Base-by-base conservation (phyloP, 2,888 invertebrate species). In the Drosophila conformis region DNA sequence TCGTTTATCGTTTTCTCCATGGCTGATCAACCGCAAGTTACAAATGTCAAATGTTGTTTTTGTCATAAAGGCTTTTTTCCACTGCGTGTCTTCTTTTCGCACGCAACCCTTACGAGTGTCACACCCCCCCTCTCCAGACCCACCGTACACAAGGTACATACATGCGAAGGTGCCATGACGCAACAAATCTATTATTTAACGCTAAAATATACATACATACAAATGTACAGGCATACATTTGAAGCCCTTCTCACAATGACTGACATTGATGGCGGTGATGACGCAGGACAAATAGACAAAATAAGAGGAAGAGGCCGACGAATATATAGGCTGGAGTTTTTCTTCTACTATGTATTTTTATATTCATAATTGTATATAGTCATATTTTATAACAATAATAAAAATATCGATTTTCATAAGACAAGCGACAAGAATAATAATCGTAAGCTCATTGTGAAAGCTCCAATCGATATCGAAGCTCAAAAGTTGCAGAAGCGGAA, bases 1-100 rank as follows among this genome's bases (percentile, higher is more conserved):
- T 49, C 88, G 69, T 73, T 85, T 82, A 82, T 82, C 86, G 76
- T 80, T 82, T 86, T 74, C 74, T 74, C 78, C 75, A 78, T 80
- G 89, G 68, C 85, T 78, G 83, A 89, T 89, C 87, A 87, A 89
- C 82, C 87, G 87, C 87, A 87, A 89, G 89, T 85, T 89, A 87
- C 89, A 87, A 89, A 87, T 87, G 87, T 85, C 87, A 87, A 85
- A 89, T 87, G 78, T 75, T 78, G 73, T 88, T 79, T 80, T 81
- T 89, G 76, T 87, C 76, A 82, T 56, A 76, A 80, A 73, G 80
- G 74, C 72, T 73, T 54, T 25, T 69, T 69, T 38, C n/a, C 68
- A 70, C 56, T 78, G 72, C 61, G 51, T 18, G 46, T 46, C 25
- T 25, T 46, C 48, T 60, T 27, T 25, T 35, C 38, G 29, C 48